Base-by-base conservation (phyloP, 2,113 vertebrate species). In the Peromyscus maniculatus region DNA sequence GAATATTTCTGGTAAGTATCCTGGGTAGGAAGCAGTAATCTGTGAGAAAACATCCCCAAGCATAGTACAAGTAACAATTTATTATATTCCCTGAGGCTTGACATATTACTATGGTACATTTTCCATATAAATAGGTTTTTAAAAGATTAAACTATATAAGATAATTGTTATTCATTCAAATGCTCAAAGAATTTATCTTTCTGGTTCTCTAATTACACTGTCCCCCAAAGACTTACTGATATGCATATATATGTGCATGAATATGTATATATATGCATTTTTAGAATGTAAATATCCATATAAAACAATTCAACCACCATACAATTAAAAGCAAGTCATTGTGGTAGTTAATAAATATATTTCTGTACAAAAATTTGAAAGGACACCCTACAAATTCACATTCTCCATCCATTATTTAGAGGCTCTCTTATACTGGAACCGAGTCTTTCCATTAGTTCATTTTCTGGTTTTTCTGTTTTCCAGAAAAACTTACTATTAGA, bases 81-180 rank as follows among this genome's bases (percentile, higher is more conserved):
- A 93, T 97, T 96, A 57, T 71, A 95, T 94, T 97, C 87, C 95
- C 15, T 98, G 94, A 77, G 94, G 94, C 55, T 94, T 55, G 94
- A 87, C n/a, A 95, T 31, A 90, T 97, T 98, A 87, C 97, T 98
- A 95, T 96, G 97, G 98, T 94, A 97, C n/a, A 97, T 98, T 98
- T 98, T 95, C 92, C 92, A 97, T 93, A 91, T 98, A 98, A 98
- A 97, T 98, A 57, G 16, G 22, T 26, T 98, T 97, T 92, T 82
- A 94, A 98, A 97, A 95, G 74, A 97, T 97, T 97, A 98, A 97
- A 78, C 55, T 96, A 72, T 12, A 1, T 88, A 28, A 77, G 87
- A 75, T 97, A 98, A 98, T 95, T 98, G 71, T 98, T 98, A 98
- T 96, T 98, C 91, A 96, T 52, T 93, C 0, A 49, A 98, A 98